phyloP scores from a whole-genome alignment of 2,797 vertebrate species.

The Tapera naevia region DNA sequence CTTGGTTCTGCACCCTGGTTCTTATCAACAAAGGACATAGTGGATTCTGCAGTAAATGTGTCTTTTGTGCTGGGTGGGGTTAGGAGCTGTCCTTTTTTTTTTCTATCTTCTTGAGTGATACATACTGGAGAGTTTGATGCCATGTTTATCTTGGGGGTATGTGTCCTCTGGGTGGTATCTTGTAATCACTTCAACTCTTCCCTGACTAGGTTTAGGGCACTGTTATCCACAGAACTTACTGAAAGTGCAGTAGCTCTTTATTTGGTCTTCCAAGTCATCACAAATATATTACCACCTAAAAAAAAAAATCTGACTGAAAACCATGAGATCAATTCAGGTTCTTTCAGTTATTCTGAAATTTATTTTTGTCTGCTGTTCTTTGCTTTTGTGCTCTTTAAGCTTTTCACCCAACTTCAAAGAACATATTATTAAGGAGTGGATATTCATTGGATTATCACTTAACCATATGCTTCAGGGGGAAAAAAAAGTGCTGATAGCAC shows the following conservation, averaged over 20 bases:
- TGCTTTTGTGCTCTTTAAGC: background rate
- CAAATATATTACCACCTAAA: background rate
- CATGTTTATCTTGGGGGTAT: accelerated
- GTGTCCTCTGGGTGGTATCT: background rate
- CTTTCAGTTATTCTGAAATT: background rate
- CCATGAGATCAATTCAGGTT: background rate
- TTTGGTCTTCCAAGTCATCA: background rate
- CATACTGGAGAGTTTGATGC: background rate
- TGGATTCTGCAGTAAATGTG: background rate
- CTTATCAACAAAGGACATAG: background rate
- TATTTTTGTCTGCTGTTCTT: background rate
- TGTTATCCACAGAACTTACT: background rate
- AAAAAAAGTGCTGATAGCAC: background rate
- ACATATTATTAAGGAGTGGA: background rate
- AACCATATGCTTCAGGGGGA: background rate
- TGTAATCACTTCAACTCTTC: background rate
- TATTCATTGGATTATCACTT: background rate
- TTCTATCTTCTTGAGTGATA: accelerated
- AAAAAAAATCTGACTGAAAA: background rate
- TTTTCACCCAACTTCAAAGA: background rate
- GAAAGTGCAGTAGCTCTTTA: background rate
- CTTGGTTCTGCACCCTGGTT: background rate
- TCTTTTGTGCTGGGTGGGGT: background rate
- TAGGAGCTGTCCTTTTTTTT: background rate
- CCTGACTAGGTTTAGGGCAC: background rate